Percentiles rank a stretch among this genome's conserved stretches.
Evolutionary conservation across 1,140 invertebrate genomes (phyloP).

Genomic region (Dendrolimus kikuchii): DNA sequence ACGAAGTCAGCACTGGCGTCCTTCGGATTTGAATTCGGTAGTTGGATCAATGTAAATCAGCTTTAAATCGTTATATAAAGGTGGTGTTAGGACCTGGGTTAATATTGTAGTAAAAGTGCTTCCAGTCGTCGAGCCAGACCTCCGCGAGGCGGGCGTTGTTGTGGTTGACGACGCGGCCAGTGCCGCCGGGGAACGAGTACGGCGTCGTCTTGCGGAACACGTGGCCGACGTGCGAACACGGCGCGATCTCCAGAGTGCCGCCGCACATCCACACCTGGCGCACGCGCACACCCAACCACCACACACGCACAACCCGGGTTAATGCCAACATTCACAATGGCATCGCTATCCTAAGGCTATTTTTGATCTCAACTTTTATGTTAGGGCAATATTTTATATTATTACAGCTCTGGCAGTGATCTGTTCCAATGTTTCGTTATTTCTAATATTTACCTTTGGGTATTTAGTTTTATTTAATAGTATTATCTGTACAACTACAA

Average conservation of each 20-base stretch:
- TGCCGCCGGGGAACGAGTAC: conserved; percentile 99
- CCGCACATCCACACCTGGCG: conserved; percentile 97
- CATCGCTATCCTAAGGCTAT: too few relatives aligned
- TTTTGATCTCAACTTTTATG: too few relatives aligned
- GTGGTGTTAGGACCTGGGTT: conserved; percentile 83
- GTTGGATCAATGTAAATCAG: background rate
- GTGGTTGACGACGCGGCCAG: conserved; percentile 97
- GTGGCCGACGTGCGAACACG: conserved; percentile 95
- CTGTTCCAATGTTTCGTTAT: too few relatives aligned
- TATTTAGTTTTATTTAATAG: too few relatives aligned
- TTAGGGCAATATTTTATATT: too few relatives aligned
- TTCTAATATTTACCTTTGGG: too few relatives aligned
- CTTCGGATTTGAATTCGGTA: too few relatives aligned
- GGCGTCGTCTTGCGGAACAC: conserved; percentile 99
- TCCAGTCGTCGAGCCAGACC: conserved; percentile 99
- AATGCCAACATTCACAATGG: too few relatives aligned
- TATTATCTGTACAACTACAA: too few relatives aligned
- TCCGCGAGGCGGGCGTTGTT: conserved; percentile 97
- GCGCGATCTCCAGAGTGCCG: conserved; percentile 90
- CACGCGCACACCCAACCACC: conserved; percentile 12
- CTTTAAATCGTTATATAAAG: conserved; percentile 1
- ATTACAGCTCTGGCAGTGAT: too few relatives aligned
- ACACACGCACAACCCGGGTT: background rate
- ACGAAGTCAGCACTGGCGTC: too few relatives aligned
- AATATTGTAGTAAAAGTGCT: conserved; percentile 98